Evolutionary conservation across 1,140 invertebrate genomes (phyloP).

Genomic region (Scaptomyza pallida): DNA sequence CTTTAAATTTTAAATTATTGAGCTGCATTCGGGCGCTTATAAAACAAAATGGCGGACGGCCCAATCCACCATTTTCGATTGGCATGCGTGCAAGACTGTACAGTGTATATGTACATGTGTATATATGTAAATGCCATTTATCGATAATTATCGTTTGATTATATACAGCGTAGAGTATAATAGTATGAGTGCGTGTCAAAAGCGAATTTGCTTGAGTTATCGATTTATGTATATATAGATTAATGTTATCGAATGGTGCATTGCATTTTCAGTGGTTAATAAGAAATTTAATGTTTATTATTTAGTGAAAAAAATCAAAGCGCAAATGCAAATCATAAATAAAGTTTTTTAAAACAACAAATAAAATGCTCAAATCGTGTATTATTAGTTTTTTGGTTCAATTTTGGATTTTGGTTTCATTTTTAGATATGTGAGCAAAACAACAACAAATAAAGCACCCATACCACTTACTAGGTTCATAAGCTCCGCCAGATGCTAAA

Average conservation of each 20-base stretch:
- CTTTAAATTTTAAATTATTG: neutral
- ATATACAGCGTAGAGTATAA: no score
- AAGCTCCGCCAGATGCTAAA: slow-evolving; percentile 81
- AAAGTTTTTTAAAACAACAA: slow-evolving; percentile 49
- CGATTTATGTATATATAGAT: neutral
- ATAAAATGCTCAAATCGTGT: slow-evolving; percentile 56
- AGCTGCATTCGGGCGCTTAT: slow-evolving; percentile 22
- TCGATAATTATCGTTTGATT: slow-evolving; percentile 2
- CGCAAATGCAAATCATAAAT: slow-evolving; percentile 59
- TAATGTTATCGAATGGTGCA: slow-evolving; percentile 7
- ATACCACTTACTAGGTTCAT: slow-evolving; percentile 84
- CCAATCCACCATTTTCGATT: neutral
- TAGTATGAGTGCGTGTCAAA: neutral
- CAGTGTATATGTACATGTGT: slow-evolving; percentile 1
- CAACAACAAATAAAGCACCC: slow-evolving; percentile 83
- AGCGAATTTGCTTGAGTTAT: neutral
- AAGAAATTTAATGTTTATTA: neutral
- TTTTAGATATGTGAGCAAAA: slow-evolving; percentile 48
- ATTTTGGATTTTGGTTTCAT: slow-evolving; percentile 18
- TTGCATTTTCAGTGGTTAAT: slow-evolving; percentile 20
- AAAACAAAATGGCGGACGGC: slow-evolving; percentile 37
- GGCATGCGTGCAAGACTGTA: slow-evolving; percentile 62
- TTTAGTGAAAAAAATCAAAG: slow-evolving; percentile 26
- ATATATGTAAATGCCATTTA: slow-evolving; percentile 23
- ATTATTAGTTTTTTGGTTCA: slow-evolving; percentile 42